These are phyloP conservation scores for Merodon equestris DNA, from an alignment of 2,888 invertebrate species.

Conservation along the genomic window DNA sequence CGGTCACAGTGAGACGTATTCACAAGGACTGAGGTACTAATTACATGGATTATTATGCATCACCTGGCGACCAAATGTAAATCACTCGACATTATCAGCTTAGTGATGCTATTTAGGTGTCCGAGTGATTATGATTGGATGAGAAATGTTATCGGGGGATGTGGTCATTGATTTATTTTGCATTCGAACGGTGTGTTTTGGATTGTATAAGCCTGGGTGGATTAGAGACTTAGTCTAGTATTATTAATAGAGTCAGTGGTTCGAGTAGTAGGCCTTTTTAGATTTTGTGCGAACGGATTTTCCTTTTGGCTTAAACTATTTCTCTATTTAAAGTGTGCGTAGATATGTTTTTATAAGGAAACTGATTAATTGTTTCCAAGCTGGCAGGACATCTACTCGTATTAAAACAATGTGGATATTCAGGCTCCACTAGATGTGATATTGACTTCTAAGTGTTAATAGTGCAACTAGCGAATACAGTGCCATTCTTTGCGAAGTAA, in stretches of 20 bases:
- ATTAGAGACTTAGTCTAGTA: background rate
- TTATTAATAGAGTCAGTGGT: background rate
- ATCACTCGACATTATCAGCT: constrained; percentile 47
- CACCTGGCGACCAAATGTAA: constrained; percentile 43
- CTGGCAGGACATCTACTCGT: no score
- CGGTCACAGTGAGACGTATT: constrained; percentile 8
- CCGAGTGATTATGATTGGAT: constrained; percentile 24
- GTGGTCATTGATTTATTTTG: constrained; percentile 29
- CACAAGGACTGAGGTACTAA: constrained; percentile 31
- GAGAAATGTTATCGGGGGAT: background rate
- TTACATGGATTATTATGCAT: constrained; percentile 47
- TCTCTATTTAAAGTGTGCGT: no score
- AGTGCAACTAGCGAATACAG: no score
- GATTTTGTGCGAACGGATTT: no score
- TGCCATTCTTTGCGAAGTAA: no score
- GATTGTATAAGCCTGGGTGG: background rate
- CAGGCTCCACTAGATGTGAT: no score
- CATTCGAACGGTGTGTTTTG: background rate
- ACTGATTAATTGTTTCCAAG: no score
- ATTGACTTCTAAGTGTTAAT: no score
- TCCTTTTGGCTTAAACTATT: no score
- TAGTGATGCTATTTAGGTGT: constrained; percentile 28
- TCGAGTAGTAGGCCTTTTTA: background rate
- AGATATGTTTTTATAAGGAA: no score
- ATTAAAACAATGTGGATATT: no score